Conservation (phyloP, 64 coral and sea anemone species). For the Montipora efflorescens region DNA sequence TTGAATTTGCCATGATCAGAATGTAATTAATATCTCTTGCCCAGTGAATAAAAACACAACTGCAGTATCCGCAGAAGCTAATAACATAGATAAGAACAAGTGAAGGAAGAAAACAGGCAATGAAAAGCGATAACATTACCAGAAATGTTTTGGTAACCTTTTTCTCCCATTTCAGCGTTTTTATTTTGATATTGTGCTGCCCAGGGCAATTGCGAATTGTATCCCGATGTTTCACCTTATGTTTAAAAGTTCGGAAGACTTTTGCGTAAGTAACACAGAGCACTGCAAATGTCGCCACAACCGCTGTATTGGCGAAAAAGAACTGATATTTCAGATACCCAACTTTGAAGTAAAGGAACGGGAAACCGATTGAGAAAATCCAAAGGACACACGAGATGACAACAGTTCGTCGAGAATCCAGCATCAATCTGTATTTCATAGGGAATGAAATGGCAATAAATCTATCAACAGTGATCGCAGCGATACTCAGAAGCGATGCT, state of each 20-base stretch:
- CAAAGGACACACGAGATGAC: slow-evolving; percentile 46
- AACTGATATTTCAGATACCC: slow-evolving; percentile 89
- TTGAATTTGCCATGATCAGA: slow-evolving; percentile 81
- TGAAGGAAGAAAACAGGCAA: slow-evolving; percentile 80
- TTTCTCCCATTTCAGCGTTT: slow-evolving; percentile 60
- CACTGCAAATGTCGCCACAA: slow-evolving; percentile 64
- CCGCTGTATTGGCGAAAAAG: slow-evolving; percentile 89
- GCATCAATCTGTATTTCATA: slow-evolving; percentile 54
- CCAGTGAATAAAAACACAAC: slow-evolving; percentile 87
- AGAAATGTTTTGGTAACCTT: slow-evolving; percentile 84
- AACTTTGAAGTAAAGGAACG: slow-evolving; percentile 80
- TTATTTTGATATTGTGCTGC: not conserved
- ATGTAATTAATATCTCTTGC: slow-evolving; percentile 92
- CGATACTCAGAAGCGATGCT: slow-evolving; percentile 79
- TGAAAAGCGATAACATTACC: slow-evolving; percentile 66
- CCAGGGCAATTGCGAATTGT: not conserved
- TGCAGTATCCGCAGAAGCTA: slow-evolving; percentile 87
- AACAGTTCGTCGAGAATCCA: slow-evolving; percentile 25
- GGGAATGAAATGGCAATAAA: slow-evolving; percentile 83
- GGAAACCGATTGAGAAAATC: slow-evolving; percentile 67
- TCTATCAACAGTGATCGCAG: slow-evolving; percentile 81
- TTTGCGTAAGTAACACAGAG: slow-evolving; percentile 63
- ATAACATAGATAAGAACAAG: slow-evolving; percentile 83
- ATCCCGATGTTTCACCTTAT: not conserved
- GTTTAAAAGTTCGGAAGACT: slow-evolving; percentile 59